Conservation (phyloP, 2,113 vertebrate species). For the Bufo gargarizans region DNA sequence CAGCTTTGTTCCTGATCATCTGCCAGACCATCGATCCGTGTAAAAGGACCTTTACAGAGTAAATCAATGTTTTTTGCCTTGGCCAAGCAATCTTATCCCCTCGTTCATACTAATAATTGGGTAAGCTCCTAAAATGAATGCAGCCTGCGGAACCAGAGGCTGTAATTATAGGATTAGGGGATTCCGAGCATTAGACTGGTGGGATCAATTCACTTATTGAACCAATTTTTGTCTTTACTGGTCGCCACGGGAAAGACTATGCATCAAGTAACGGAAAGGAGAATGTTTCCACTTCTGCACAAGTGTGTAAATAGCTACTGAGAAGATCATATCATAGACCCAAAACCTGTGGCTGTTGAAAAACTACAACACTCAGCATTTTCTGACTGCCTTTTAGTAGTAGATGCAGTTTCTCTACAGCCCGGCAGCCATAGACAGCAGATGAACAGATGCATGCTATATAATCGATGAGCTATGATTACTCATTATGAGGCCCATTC, state of each 20-base stretch:
- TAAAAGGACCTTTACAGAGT: background rate
- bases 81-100: slow-evolving; percentile 4
- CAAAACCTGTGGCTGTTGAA: background rate
- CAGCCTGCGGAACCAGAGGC: slow-evolving; percentile 25
- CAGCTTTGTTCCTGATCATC: no score
- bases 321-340: background rate
- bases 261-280: slow-evolving; percentile 41
- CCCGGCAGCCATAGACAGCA: background rate
- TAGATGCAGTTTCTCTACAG: background rate
- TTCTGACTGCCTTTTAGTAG: background rate
- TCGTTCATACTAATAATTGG: slow-evolving; percentile 27
- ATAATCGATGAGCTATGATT: background rate
- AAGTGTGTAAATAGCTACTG: background rate
- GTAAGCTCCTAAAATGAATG: slow-evolving; percentile 24
- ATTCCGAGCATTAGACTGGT: slow-evolving; percentile 27
- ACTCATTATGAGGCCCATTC: background rate
- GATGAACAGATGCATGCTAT: background rate
- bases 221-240: slow-evolving; percentile 45
- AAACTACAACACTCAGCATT: background rate
- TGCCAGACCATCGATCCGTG: no score
- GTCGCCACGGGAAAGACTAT: slow-evolving; percentile 42
- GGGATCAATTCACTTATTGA: slow-evolving; percentile 50
- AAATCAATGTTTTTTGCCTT: background rate
- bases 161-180: slow-evolving; percentile 34
- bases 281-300: slow-evolving; percentile 41